Conservation (phyloP, 2,113 vertebrate species). For the Zosterops japonicus region DNA sequence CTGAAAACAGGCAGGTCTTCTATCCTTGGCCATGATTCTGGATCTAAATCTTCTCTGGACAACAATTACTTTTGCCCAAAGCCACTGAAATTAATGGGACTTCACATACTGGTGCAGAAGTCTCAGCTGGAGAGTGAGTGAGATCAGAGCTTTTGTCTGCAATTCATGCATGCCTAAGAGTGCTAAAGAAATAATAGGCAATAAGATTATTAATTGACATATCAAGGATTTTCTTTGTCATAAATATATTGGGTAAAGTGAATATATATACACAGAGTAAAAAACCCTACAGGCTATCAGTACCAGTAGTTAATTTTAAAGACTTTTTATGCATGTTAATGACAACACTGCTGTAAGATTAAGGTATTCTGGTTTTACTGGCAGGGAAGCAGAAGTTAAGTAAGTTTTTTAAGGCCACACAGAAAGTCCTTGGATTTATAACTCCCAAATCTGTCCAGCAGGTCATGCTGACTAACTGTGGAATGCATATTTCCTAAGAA, state of each 20-base stretch:
- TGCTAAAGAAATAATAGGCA: not conserved
- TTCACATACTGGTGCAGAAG: not conserved
- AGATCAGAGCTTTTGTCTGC: not conserved
- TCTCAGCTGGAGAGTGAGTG: not conserved
- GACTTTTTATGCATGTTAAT: not conserved
- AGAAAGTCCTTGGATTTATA: slow-evolving; percentile 24
- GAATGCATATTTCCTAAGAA: slow-evolving; percentile 15
- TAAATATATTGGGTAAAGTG: not conserved
- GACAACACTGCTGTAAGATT: not conserved
- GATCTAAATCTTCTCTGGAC: not conserved
- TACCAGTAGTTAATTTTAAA: not conserved
- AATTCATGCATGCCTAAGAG: not conserved
- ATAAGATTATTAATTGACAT: not conserved
- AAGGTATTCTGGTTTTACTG: not conserved
- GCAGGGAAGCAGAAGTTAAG: slow-evolving; percentile 9
- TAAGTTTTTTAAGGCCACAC: slow-evolving; percentile 25
- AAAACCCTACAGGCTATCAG: not conserved
- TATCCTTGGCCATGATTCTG: not conserved
- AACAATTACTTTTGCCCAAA: not conserved
- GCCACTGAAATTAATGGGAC: not conserved
- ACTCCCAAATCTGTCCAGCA: slow-evolving; percentile 26
- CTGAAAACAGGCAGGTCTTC: not conserved
- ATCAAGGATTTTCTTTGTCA: not conserved
- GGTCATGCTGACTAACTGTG: slow-evolving; percentile 49
- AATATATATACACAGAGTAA: not conserved